A percentile compares a stretch with the other conserved stretches of the same genome.
Evolutionary conservation across 2,888 invertebrate genomes (phyloP).

Genomic region (Mycalesis mineus): DNA sequence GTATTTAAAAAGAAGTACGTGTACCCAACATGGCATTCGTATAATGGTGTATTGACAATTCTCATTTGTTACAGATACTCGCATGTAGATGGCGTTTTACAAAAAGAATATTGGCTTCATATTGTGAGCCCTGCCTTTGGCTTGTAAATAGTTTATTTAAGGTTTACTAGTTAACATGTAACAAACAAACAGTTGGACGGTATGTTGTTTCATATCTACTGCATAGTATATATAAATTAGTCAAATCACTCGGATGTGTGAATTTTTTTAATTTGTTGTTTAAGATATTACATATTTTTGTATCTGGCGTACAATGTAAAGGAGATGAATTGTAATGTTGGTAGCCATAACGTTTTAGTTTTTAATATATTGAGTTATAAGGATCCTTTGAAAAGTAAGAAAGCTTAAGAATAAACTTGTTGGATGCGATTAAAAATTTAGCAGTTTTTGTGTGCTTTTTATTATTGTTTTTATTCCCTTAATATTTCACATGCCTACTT

Average conservation of each 20-base stretch:
- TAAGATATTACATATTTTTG: slow-evolving; percentile 71
- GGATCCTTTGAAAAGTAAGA: slow-evolving; percentile 37
- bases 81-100: slow-evolving; percentile 53
- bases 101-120: slow-evolving; percentile 55
- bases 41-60: not conserved
- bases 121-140: slow-evolving; percentile 57
- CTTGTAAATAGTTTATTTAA: slow-evolving; percentile 63
- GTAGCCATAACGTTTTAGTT: slow-evolving; percentile 69
- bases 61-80: slow-evolving; percentile 52
- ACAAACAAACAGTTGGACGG: slow-evolving; percentile 44
- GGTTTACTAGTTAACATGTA: slow-evolving; percentile 53
- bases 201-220: slow-evolving; percentile 52
- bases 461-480: not conserved
- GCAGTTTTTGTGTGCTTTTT: slow-evolving; percentile 46
- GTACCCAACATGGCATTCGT: too few species aligned
- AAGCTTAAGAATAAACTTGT: slow-evolving; percentile 71
- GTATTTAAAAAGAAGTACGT: too few species aligned
- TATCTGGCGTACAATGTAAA: slow-evolving; percentile 61
- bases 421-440: slow-evolving; percentile 73
- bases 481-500: too few species aligned
- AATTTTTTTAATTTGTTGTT: slow-evolving; percentile 59
- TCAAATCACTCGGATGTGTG: slow-evolving; percentile 62
- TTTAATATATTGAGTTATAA: slow-evolving; percentile 55
- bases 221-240: slow-evolving; percentile 41
- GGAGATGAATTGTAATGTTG: slow-evolving; percentile 57